Evolutionary conservation across 2,113 vertebrate species (phyloP).

Genomic region (Mystacornis crossleyi): DNA sequence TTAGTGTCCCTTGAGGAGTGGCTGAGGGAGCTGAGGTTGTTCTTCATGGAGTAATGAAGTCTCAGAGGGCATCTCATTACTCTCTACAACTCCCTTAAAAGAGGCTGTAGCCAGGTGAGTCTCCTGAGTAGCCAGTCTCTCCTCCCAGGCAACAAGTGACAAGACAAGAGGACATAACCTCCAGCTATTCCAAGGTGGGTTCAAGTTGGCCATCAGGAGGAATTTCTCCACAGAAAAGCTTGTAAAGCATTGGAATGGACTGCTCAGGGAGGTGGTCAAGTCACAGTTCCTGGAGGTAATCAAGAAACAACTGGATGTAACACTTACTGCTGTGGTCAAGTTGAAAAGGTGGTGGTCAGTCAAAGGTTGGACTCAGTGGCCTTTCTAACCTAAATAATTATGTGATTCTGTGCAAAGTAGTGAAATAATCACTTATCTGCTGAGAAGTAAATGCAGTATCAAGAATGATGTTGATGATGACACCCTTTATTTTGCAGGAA

Average conservation of each 20-base stretch:
- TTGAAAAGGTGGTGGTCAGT: background rate
- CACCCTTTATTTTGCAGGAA: background rate
- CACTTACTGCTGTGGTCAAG: background rate
- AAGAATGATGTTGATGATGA: background rate
- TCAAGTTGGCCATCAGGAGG: background rate
- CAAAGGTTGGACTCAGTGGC: background rate
- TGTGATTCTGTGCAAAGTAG: background rate
- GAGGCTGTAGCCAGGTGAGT: background rate
- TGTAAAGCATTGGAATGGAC: background rate
- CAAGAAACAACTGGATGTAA: background rate
- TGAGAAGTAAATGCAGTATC: background rate
- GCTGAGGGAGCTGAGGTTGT: background rate
- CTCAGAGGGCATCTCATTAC: too few relatives aligned
- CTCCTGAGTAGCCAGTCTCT: accelerated
- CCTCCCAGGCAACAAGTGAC: too few relatives aligned
- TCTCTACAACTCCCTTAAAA: background rate
- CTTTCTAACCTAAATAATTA: background rate
- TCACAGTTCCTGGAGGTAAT: background rate
- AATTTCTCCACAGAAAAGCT: background rate
- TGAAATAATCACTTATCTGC: background rate
- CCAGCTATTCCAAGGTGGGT: background rate
- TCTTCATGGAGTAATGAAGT: background rate
- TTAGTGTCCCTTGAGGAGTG: background rate
- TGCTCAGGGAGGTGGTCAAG: background rate
- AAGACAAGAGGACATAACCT: background rate